Conservation (phyloP, 2,888 invertebrate species). For the Clanis bilineata region DNA sequence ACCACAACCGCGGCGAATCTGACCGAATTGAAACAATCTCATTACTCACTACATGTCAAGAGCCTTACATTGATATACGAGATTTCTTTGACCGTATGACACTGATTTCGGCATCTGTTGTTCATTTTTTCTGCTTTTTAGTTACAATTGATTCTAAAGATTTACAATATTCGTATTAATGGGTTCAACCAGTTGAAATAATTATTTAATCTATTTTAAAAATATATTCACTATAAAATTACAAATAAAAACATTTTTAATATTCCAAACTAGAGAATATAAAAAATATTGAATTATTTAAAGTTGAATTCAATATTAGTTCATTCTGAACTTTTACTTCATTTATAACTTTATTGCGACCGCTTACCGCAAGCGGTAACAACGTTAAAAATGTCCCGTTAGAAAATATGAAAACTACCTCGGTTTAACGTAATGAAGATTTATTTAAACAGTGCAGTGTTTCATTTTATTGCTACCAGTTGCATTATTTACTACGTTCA, state of each 20-base stretch:
- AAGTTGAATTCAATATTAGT: too few relatives aligned
- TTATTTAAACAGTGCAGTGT: slow-evolving; percentile 54
- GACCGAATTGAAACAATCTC: slow-evolving; percentile 65
- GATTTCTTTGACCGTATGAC: slow-evolving; percentile 17
- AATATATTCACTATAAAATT: too few relatives aligned
- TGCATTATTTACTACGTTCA: background rate
- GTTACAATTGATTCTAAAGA: background rate
- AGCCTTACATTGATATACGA: slow-evolving; percentile 44
- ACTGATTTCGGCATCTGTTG: background rate
- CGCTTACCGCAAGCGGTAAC: slow-evolving; percentile 65
- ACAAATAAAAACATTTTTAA: too few relatives aligned
- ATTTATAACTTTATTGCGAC: slow-evolving; percentile 63
- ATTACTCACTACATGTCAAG: slow-evolving; percentile 52
- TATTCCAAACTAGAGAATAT: too few relatives aligned
- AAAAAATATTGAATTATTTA: too few relatives aligned
- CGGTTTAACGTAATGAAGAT: slow-evolving; percentile 70
- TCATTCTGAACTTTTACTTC: slow-evolving; percentile 32
- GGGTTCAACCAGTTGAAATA: too few relatives aligned
- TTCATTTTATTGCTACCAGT: background rate
- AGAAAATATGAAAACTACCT: slow-evolving; percentile 65
- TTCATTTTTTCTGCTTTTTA: background rate
- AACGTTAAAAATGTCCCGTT: slow-evolving; percentile 64
- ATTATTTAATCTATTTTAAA: background rate
- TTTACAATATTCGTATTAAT: background rate
- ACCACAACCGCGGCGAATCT: slow-evolving; percentile 47